Evolutionary conservation across 2,797 vertebrate genomes (phyloP).

Genomic region (Poeciliopsis gracilis): DNA sequence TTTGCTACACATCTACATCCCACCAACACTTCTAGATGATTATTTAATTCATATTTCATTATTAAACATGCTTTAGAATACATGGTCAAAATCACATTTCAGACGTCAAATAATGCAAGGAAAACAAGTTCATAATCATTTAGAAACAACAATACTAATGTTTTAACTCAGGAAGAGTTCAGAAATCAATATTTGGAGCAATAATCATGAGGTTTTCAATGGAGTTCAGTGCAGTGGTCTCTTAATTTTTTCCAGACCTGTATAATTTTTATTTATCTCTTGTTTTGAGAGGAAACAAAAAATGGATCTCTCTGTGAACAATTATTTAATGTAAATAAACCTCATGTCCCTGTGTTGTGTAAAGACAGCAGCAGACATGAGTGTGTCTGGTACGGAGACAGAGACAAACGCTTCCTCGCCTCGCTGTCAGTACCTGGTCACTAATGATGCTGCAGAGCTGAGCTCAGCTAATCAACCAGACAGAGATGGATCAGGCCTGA

Average conservation of each 20-base stretch:
- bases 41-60: neutral
- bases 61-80: neutral
- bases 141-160: no score
- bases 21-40: neutral
- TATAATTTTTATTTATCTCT: neutral
- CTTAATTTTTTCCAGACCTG: no score
- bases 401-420: conserved; percentile 64
- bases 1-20: conserved; percentile 1
- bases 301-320: neutral
- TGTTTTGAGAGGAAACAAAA: neutral
- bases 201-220: no score
- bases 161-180: no score
- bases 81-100: no score
- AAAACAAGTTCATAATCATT: no score
- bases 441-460: conserved; percentile 76
- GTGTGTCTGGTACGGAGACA: conserved; percentile 51
- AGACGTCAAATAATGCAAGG: no score
- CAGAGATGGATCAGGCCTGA: conserved; percentile 76
- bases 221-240: no score
- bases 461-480: conserved; percentile 76
- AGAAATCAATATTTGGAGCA: no score
- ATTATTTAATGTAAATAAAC: conserved; percentile 13
- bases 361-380: conserved; percentile 27
- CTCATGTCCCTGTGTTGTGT: conserved; percentile 32
- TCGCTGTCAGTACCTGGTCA: conserved; percentile 71